Evolutionary conservation across 2,113 vertebrate genomes (phyloP), one percentile per base, ranked within the genome.

Genomic region (Stictonetta naevosa): DNA sequence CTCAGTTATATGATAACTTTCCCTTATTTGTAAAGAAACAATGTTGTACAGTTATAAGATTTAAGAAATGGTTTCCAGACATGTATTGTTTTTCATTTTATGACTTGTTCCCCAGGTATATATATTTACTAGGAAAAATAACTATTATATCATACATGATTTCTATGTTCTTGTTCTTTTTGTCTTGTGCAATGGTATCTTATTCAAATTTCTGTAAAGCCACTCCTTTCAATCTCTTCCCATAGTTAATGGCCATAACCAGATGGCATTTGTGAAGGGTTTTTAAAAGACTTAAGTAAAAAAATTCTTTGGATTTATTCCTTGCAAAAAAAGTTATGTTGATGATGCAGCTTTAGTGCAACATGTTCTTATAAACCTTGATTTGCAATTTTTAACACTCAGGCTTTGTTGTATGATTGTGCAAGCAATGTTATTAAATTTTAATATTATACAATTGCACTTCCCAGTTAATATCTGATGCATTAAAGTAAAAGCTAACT

Each of bases 221-320:
- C 72, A 76, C 78, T 75, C 88, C 72, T 96, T 95, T 94, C 69
- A 86, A 50, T 95, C 69, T 90, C 62, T 82, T 82, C 74, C 55
- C 50, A 53, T 73, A 85, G 82, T 88, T 90, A 94, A 95, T 79
- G 83, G 50, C 85, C 68, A 88, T 88, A 92, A 84, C 59, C 76
- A 95, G 73, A 86, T 88, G 89, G 67, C 2, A 0, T 83, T 95
- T 91, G 13, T 66, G 86, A 83, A 94, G 58, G 60, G 56, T 81
- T 96, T 95, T 91, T 90, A 53, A 74, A 86, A 96, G 86, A 69
- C 72, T 71, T 56, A 31, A 83, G 64, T 88, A 62, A 94, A 96
- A 96, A 88, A 56, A 67, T 76, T 95, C 89, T 82, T 72, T 53
- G 92, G 52, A 59, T 40, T 58, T 73, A 67, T 4, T 88, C 53